These are phyloP conservation scores for Tachysurus fulvidraco DNA, from an alignment of 2,113 vertebrate species.

Conservation along the genomic window DNA sequence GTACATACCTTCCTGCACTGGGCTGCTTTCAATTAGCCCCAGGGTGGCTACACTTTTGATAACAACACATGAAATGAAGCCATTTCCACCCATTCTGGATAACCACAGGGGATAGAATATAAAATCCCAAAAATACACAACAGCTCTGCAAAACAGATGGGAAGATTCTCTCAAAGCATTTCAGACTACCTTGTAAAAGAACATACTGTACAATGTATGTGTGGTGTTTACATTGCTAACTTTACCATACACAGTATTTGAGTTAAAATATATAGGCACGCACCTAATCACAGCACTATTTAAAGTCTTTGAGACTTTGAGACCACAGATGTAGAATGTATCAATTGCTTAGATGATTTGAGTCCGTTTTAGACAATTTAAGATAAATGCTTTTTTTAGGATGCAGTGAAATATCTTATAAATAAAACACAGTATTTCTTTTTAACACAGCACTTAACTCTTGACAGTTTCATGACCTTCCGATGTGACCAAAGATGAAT, in stretches of 20 bases:
- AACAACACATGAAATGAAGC: conserved; percentile 34
- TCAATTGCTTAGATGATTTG: background rate
- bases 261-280: background rate
- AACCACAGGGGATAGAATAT: conserved; percentile 17
- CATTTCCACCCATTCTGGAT: conserved; percentile 13
- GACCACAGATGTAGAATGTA: background rate
- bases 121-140: conserved; percentile 30
- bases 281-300: background rate
- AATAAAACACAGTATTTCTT: background rate
- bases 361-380: background rate
- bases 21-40: conserved; percentile 40
- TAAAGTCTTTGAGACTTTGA: background rate
- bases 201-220: background rate
- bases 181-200: background rate
- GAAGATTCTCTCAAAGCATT: background rate
- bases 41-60: conserved; percentile 27
- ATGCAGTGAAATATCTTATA: background rate
- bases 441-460: background rate
- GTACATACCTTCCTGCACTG: background rate
- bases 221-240: background rate
- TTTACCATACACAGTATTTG: background rate
- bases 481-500: background rate
- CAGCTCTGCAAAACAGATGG: conserved; percentile 31
- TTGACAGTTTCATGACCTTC: background rate
- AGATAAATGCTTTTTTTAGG: background rate